A percentile compares a stretch with the other conserved stretches of the same genome.
These are phyloP conservation scores for Chymomyza procnemis DNA, from an alignment of 2,888 invertebrate genomes.

Conservation along the genomic window DNA sequence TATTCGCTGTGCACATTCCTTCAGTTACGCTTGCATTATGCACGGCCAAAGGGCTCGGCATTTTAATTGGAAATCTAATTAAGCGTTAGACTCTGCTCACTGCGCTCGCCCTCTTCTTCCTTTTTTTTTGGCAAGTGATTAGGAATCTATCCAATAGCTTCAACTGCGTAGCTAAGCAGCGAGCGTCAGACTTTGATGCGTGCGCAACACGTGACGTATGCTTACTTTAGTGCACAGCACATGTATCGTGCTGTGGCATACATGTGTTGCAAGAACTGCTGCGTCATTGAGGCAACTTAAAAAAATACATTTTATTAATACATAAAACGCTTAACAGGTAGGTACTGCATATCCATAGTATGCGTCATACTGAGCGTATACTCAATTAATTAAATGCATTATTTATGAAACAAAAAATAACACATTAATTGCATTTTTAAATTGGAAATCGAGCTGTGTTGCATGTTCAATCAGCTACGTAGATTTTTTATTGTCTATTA, in stretches of 20 bases:
- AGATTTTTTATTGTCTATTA: background rate
- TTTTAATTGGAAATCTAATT: background rate
- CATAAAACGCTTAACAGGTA: background rate
- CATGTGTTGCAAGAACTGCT: background rate
- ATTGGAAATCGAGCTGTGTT: background rate
- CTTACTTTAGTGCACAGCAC: conserved; percentile 28
- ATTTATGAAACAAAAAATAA: background rate
- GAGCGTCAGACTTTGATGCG: conserved; percentile 26
- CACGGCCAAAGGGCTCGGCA: background rate
- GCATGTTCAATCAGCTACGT: background rate
- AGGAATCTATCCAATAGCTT: conserved; percentile 42
- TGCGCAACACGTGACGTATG: conserved; percentile 68
- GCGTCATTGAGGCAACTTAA: background rate
- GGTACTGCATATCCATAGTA: background rate
- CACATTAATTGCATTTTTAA: background rate
- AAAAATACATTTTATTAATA: background rate
- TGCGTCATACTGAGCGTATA: background rate
- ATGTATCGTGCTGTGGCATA: background rate
- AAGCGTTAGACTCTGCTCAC: background rate
- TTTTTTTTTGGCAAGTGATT: conserved; percentile 28
- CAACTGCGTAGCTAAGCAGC: conserved; percentile 25
- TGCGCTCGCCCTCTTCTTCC: background rate
- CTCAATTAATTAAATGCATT: background rate
- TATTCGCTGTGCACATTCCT: background rate
- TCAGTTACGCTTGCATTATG: background rate